Conservation (phyloP, 2,888 invertebrate genomes). For the Augiades crinisus region DNA sequence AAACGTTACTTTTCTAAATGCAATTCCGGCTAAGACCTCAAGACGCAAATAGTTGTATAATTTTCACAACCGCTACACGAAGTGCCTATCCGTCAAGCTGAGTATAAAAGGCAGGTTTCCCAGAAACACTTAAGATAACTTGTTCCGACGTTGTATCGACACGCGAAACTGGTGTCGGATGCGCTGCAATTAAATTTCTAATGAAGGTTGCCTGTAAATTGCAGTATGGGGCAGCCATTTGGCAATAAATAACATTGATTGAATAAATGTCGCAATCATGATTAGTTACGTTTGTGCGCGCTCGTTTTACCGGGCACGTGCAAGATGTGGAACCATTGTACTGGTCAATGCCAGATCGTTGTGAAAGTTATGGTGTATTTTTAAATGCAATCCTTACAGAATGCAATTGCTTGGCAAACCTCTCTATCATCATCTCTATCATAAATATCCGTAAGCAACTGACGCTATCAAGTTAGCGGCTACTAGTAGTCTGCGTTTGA, state of each 20-base stretch:
- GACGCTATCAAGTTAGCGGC: too few relatives aligned
- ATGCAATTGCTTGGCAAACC: too few relatives aligned
- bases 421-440: too few relatives aligned
- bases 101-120: background rate
- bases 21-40: too few relatives aligned
- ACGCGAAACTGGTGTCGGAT: slow-evolving; percentile 7
- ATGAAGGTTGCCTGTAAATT: slow-evolving; percentile 1
- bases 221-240: background rate
- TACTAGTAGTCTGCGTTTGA: too few relatives aligned
- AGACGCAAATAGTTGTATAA: background rate
- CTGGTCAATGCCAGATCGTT: too few relatives aligned
- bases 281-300: background rate
- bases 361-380: too few relatives aligned
- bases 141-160: background rate
- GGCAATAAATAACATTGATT: background rate
- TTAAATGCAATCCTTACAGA: too few relatives aligned
- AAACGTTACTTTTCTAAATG: too few relatives aligned
- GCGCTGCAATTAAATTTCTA: slow-evolving; percentile 13
- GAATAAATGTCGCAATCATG: background rate
- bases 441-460: too few relatives aligned
- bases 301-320: too few relatives aligned
- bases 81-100: background rate
- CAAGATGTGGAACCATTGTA: too few relatives aligned
- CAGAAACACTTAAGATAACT: slow-evolving; percentile 5
- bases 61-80: background rate